Evolutionary conservation across 2,888 invertebrate species (phyloP), one percentile per base, ranked within the genome.

Genomic region (Meliscaeva auricollis): DNA sequence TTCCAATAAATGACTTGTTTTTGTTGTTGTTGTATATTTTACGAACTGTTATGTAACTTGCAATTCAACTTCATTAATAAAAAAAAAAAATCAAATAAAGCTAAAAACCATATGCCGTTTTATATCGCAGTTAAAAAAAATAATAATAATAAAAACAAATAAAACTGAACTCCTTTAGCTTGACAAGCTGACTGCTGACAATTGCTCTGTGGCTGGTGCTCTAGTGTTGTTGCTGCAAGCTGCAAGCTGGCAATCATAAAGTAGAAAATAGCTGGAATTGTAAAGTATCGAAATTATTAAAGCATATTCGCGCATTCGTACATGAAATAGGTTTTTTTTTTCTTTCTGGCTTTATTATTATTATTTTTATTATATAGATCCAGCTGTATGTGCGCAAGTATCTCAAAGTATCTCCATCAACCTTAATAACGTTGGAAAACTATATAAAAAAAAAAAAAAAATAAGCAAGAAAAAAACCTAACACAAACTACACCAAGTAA

Each of bases 211-310:
- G n/a, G n/a, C n/a, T n/a, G n/a, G n/a, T n/a, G n/a, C n/a, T n/a
- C n/a, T n/a, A n/a, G n/a, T n/a, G n/a, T 11, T 50, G 20, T 11
- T 11, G 38, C 41, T 62, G 62, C 26, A 7, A 32, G 74, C 15
- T n/a, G 46, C 50, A 3, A 20, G n/a, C n/a, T n/a, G n/a, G n/a
- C 46, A 68, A 32, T 74, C 73, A 50, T 64, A 79, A 79, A 70
- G 56, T 70, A 80, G 44, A 75, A 79, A 79, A 84, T 84, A 84
- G 58, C 75, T 75, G 74, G 75, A 80, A 75, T 72, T 80, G 75
- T 80, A 76, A 76, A 80, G 60, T 80, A 76, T 84, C 75, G 80
- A 80, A 84, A 80, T 84, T 84, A 84, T 84, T 76, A 84, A 84
- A 84, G 79, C 80, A 84, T 76, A 84, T 84, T 84, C 60, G 84